phyloP scores from a whole-genome alignment of 2,113 vertebrate species.

The Calonectris borealis region DNA sequence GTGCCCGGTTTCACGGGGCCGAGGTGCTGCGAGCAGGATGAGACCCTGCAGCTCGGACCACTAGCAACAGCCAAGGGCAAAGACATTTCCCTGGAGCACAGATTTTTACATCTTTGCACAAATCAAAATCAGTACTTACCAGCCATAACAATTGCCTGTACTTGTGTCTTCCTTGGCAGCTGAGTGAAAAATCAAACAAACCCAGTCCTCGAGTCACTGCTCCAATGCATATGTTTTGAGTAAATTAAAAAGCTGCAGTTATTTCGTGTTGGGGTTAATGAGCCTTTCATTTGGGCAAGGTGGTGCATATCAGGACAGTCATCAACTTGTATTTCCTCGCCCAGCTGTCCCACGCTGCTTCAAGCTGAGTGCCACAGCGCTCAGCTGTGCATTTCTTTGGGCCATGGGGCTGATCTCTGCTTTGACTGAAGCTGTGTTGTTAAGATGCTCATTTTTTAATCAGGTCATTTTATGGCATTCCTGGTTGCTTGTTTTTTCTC shows the following conservation, averaged over 20 bases:
- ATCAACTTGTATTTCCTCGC: background rate
- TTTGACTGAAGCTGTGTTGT: background rate
- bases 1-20: accelerated
- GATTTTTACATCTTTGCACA: background rate
- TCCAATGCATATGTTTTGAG: background rate
- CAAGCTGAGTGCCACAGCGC: background rate
- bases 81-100: background rate
- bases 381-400: background rate
- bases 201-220: accelerated
- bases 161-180: background rate
- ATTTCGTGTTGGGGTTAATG: background rate
- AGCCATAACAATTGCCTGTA: background rate
- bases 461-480: background rate
- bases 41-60: background rate
- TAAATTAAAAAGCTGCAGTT: background rate
- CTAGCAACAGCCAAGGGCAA: background rate
- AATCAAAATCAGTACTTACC: background rate
- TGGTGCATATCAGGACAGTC: background rate
- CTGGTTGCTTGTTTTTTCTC: background rate
- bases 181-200: background rate
- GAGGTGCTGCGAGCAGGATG: background rate
- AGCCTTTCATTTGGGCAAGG: background rate
- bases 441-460: background rate
- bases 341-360: background rate
- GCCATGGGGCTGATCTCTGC: background rate